phyloP scores from a whole-genome alignment of 2,113 vertebrate species.

The Catharus minimus region DNA sequence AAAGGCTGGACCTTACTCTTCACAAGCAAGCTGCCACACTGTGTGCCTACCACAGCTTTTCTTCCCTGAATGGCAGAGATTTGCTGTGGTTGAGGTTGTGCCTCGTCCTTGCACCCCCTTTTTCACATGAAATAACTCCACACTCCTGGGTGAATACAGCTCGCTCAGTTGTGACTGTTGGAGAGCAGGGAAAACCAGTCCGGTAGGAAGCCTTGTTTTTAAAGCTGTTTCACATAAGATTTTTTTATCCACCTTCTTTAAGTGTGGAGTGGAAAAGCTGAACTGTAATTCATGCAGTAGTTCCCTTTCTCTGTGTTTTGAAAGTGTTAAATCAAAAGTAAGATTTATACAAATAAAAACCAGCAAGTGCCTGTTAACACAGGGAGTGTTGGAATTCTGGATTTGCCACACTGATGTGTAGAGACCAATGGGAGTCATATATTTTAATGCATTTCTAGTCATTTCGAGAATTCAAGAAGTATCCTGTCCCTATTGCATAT shows the following conservation, averaged over 20 bases:
- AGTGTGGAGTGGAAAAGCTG: conserved; percentile 24
- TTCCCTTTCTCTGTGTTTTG: conserved; percentile 40
- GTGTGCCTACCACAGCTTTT: not conserved
- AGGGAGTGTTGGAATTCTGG: conserved; percentile 26
- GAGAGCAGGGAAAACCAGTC: not conserved
- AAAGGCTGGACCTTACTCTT: not conserved
- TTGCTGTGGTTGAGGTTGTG: not conserved
- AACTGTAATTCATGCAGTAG: conserved; percentile 11
- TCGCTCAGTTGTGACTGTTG: conserved; percentile 1
- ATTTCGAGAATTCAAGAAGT: conserved; percentile 27
- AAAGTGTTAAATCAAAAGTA: conserved; percentile 53
- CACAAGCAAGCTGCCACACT: not conserved
- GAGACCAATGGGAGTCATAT: conserved; percentile 3
- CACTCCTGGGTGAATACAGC: not conserved
- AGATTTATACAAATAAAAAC: conserved; percentile 35
- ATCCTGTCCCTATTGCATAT: conserved; percentile 18
- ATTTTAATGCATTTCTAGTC: conserved; percentile 3
- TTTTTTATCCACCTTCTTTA: conserved; percentile 37
- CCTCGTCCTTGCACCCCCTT: not conserved
- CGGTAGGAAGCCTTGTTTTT: conserved; percentile 37
- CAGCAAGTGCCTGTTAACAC: conserved; percentile 19
- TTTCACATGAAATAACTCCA: not conserved
- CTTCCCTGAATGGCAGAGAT: not conserved
- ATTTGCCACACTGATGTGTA: conserved; percentile 32
- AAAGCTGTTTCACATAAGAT: conserved; percentile 39